Base-by-base conservation (phyloP, 2,797 vertebrate genomes). In the Delichon dasypus region DNA sequence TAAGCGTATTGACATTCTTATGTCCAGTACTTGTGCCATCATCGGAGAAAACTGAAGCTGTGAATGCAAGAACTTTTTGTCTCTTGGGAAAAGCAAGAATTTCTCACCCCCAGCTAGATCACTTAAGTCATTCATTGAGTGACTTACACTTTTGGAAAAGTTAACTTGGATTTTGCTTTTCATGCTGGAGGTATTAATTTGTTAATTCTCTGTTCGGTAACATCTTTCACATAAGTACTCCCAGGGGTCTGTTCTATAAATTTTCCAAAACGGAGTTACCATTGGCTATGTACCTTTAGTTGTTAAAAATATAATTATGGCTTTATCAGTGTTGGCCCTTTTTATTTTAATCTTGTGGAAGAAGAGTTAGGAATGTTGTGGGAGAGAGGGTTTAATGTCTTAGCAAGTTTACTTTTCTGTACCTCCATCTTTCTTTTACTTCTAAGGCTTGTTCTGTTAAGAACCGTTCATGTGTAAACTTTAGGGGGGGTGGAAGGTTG, bases 11-110 rank as follows among this genome's bases (percentile, higher is more conserved):
- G 38, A 74, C 27, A 10, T 76, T 78, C 30, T 75, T 72, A 17
- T 2, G 8, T 48, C 1, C 0, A 6, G 4, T 77, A 15, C 34
- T 72, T 7, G 0, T 9, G n/a, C 29, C 16, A 2, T 17, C 30
- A 26, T 10, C 66, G 76, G 60, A 55, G 62, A 53, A 70, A 20
- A 57, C 15, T 11, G 73, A 26, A 38, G 5, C 38, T 82, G 34
- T 70, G 73, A 60, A n/a, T 0, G 0, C 53, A 62, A 62, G 10
- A 62, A 45, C 26, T 34, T 27, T 26, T n/a, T 42, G 54, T 18
- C 25, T 17, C 26, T 84, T 34, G 42, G 22, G 32, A 57, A 77
- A 22, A 45, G 61, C 1, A 36, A 30, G 58, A 75, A 47, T 54
- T 71, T 67, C 25, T 54, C 13, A 16, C 3, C 4, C 21, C 32